Conservation (phyloP, 2,797 vertebrate genomes). For the Chrysocyon brachyurus region DNA sequence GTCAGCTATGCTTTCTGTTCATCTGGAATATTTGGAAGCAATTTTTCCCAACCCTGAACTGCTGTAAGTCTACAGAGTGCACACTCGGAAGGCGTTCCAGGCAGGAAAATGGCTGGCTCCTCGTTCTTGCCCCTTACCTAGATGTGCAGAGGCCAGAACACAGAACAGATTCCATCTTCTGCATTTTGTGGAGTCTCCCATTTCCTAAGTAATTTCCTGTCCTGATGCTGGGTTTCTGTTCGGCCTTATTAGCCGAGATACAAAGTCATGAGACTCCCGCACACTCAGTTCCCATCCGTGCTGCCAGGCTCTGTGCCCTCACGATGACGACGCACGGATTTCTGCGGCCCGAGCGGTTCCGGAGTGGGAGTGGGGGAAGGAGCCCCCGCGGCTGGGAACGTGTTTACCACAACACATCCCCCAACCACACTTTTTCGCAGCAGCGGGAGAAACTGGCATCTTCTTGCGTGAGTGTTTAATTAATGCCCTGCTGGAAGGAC, state of each 20-base stretch:
- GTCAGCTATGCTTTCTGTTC: background rate
- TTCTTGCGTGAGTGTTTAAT: constrained; percentile 62
- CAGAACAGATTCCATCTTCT: background rate
- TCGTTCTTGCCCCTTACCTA: constrained; percentile 56
- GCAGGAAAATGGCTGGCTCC: constrained; percentile 82
- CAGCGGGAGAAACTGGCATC: constrained; percentile 29
- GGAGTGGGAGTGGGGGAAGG: constrained; percentile 25
- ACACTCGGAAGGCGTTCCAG: constrained; percentile 34
- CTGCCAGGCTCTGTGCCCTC: constrained; percentile 34
- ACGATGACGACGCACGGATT: constrained; percentile 65
- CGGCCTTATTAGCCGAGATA: constrained; percentile 16
- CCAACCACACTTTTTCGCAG: constrained; percentile 55
- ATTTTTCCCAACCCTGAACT: constrained; percentile 55
- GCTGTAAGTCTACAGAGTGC: background rate
- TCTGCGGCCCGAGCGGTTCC: background rate
- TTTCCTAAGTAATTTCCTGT: constrained; percentile 56
- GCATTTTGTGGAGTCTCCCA: background rate
- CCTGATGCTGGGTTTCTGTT: constrained; percentile 6
- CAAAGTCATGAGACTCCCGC: constrained; percentile 30
- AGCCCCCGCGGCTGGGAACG: background rate
- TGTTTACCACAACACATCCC: constrained; percentile 69
- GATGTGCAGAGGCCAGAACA: background rate
- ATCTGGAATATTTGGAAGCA: constrained; percentile 38
- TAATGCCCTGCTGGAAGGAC: constrained; percentile 68
- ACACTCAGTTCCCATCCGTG: background rate